phyloP scores from a whole-genome alignment of 2,797 vertebrate species.

The Sebastes umbrosus region DNA sequence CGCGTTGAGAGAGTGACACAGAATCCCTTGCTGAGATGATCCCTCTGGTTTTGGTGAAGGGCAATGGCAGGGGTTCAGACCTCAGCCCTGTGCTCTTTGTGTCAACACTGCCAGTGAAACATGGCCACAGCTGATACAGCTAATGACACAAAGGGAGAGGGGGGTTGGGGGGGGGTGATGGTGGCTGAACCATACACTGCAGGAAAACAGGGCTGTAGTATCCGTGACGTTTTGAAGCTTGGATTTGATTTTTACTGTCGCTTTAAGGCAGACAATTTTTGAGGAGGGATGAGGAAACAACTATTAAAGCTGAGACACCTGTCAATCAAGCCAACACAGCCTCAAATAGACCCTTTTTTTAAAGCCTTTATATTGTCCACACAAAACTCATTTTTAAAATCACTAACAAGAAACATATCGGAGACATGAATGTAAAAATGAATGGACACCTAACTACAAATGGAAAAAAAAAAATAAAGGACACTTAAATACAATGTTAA shows the following conservation, averaged over 20 bases:
- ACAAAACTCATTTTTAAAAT: not conserved
- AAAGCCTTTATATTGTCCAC: not conserved
- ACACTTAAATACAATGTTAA: not conserved
- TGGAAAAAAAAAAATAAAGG: not conserved
- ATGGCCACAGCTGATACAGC: slow-evolving; percentile 74
- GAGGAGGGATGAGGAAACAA: not conserved
- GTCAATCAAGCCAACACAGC: not conserved
- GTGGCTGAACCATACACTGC: not conserved
- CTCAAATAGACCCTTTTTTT: not conserved
- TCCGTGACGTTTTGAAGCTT: not conserved
- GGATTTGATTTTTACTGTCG: not conserved
- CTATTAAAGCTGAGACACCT: not conserved
- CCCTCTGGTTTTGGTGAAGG: slow-evolving; percentile 73
- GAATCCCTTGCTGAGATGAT: slow-evolving; percentile 65
- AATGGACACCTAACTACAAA: not conserved
- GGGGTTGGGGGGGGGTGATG: not conserved
- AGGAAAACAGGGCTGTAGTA: not conserved
- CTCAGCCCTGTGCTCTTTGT: slow-evolving; percentile 55
- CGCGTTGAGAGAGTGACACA: slow-evolving; percentile 62
- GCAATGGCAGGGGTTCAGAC: slow-evolving; percentile 59
- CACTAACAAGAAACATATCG: not conserved
- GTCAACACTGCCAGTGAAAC: slow-evolving; percentile 76
- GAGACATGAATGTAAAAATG: not conserved
- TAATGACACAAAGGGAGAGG: slow-evolving; percentile 40
- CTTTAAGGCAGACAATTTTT: not conserved